Evolutionary conservation across 1,140 invertebrate species (phyloP).

Genomic region (Linepithema humile): DNA sequence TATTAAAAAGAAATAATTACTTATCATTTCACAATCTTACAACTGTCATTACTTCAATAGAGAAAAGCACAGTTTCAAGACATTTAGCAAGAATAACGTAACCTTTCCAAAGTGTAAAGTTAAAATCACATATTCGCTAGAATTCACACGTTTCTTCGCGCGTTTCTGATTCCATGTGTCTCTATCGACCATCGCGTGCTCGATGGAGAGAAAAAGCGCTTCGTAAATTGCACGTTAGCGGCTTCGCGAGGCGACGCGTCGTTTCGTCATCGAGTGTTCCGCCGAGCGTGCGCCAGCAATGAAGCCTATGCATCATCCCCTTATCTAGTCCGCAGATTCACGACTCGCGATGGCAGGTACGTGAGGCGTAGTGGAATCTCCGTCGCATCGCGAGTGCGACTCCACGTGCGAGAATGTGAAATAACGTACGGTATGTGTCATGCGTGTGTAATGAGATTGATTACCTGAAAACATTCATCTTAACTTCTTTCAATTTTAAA

Average conservation of each 20-base stretch:
- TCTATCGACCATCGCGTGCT: constrained; percentile 7
- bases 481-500: constrained; percentile 12
- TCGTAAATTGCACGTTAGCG: constrained; percentile 61
- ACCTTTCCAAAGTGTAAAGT: background rate
- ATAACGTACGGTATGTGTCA: background rate
- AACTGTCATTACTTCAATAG: background rate
- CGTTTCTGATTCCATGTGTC: background rate
- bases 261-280: constrained; percentile 67
- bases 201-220: background rate
- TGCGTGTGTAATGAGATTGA: constrained; percentile 35
- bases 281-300: constrained; percentile 68
- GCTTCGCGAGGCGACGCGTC: constrained; percentile 37
- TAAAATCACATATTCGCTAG: background rate
- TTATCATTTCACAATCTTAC: background rate
- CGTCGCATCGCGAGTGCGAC: constrained; percentile 13
- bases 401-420: background rate
- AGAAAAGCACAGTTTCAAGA: background rate
- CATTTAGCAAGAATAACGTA: background rate
- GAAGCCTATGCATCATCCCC: constrained; percentile 71
- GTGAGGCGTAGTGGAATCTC: constrained; percentile 54
- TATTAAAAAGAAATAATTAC: background rate
- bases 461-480: background rate
- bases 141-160: background rate
- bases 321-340: constrained; percentile 79
- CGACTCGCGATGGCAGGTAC: constrained; percentile 72